phyloP scores from a whole-genome alignment of 2,888 invertebrate genomes.

The Aleiodes alternator region DNA sequence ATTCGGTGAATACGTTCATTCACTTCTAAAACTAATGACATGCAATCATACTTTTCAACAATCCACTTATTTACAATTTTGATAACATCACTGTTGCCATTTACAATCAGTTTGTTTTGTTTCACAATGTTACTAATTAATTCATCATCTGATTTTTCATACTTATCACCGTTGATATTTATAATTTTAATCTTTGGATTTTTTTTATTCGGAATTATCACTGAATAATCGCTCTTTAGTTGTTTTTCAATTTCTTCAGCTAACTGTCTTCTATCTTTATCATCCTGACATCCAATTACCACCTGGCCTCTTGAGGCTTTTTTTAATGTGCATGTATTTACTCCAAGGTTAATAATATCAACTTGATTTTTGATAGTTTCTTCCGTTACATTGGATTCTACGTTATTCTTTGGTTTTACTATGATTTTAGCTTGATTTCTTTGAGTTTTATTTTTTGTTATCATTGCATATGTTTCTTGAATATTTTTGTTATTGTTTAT shows the following conservation, averaged over 20 bases:
- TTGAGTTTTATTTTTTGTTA: neutral
- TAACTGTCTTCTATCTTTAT: constrained; percentile 26
- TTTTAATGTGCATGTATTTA: constrained; percentile 21
- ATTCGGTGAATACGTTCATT: too few species aligned
- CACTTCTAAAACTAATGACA: constrained; percentile 40
- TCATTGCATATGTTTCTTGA: too few species aligned
- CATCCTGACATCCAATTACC: constrained; percentile 32
- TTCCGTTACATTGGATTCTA: neutral
- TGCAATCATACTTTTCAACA: constrained; percentile 4
- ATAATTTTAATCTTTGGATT: constrained; percentile 32
- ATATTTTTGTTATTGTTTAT: too few species aligned
- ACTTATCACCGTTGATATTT: constrained; percentile 28
- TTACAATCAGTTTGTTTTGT: constrained; percentile 34
- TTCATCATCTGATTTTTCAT: constrained; percentile 3
- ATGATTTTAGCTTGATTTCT: neutral
- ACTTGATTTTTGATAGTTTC: constrained; percentile 11
- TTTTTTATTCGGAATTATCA: constrained; percentile 3
- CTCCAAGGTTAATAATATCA: constrained; percentile 2
- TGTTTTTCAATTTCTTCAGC: constrained; percentile 15
- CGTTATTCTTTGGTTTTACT: neutral
- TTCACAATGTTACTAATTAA: constrained; percentile 31
- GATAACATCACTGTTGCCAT: neutral
- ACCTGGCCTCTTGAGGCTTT: constrained; percentile 24
- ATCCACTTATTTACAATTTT: constrained; percentile 41
- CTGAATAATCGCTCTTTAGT: constrained; percentile 3